Evolutionary conservation across 2,888 invertebrate genomes (phyloP), one percentile per base, ranked within the genome.

Genomic region (Dryobota labecula): DNA sequence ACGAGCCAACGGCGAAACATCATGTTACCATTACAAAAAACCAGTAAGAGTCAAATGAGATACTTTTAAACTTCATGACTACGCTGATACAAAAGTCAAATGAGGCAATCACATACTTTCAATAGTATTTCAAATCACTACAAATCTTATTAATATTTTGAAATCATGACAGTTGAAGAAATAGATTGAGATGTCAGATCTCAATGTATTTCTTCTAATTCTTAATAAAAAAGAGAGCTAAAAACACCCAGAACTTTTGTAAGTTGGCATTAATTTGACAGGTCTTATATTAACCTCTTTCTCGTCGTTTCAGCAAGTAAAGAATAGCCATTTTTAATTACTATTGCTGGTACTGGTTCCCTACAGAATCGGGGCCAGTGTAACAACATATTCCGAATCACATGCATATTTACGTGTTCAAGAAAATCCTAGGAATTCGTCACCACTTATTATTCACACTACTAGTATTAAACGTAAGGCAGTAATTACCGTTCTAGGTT

Each of bases 391-490:
- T 60, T 63, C 33, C 27, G 45, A 66, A 73, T 65, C 61, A 75
- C 68, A 66, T 68, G 63, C 69, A 78, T 81, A 66, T 43, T 73
- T 41, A 71, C 69, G 57, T 78, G 71, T 74, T 69, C 27, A 49
- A 73, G 58, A 64, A 67, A 72, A 60, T 72, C 63, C 65, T 69
- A 66, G 51, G 65, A 80, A 80, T 76, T 80, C 69, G 58, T 67
- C 68, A 63, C 45, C 47, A 67, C 72, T 69, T 76, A 66, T 57
- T 80, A 80, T 66, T 80, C 80, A 76, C 70, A 72, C 72, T 56
- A 72, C 72, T 56, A 53, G 43, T 61, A 69, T 60, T 65, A 72
- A 62, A 75, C 47, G 8, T 63, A 74, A 66, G 74, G 11, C 62
- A 43, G 74, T 80, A 76, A 80, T 76, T 80, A 80, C 60, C 24